Percentiles rank a stretch among this genome's conserved stretches.
Conservation (phyloP, 2,888 invertebrate genomes). For the Dexiosoma caninum region DNA sequence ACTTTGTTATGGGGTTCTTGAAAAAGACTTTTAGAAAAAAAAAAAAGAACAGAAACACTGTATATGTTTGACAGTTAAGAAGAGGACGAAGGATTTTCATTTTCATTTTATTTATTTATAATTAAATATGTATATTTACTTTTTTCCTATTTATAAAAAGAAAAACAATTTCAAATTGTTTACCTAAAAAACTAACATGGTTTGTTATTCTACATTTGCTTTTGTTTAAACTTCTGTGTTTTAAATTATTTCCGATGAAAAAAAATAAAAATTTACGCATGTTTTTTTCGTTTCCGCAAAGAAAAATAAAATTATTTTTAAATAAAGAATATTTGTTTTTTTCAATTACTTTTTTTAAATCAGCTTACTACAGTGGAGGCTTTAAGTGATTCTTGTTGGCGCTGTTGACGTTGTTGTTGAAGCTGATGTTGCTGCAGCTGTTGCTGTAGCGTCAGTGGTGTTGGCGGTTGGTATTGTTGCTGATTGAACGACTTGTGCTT, state of each 20-base stretch:
- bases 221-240: constrained; percentile 8
- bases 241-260: background rate
- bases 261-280: background rate
- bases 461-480: constrained; percentile 47
- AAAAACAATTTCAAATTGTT: constrained; percentile 61
- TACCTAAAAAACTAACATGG: constrained; percentile 44
- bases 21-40: background rate
- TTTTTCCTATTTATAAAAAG: constrained; percentile 17
- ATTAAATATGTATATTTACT: constrained; percentile 14
- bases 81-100: background rate
- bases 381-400: constrained; percentile 52
- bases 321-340: constrained; percentile 4
- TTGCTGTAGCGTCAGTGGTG: constrained; percentile 53
- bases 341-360: constrained; percentile 27
- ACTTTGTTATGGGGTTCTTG: background rate
- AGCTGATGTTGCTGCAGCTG: constrained; percentile 39
- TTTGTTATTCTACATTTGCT: constrained; percentile 49
- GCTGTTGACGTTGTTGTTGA: constrained; percentile 18
- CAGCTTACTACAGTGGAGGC: constrained; percentile 55
- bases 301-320: constrained; percentile 21
- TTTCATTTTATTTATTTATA: constrained; percentile 6
- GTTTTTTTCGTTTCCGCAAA: background rate
- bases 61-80: no score
- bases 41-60: background rate
- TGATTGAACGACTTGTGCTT: constrained; percentile 48